Conservation (phyloP, 2,113 vertebrate genomes). For the Gymnocephalus cernua region DNA sequence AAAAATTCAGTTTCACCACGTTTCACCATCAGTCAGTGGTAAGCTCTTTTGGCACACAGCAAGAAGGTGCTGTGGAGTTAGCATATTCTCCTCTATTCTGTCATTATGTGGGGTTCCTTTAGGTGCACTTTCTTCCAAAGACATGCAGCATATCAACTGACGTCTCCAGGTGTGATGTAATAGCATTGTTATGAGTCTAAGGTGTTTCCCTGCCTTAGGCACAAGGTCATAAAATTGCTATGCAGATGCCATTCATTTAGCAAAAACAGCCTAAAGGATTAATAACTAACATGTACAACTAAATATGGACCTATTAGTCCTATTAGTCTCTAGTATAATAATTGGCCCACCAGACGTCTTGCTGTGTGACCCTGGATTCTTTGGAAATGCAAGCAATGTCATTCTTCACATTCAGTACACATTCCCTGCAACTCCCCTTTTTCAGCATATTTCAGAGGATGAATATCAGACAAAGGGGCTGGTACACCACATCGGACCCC, state of each 20-base stretch:
- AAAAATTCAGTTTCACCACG: too few relatives aligned
- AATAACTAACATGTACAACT: neutral
- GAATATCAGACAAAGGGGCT: slow-evolving; percentile 45
- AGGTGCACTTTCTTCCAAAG: neutral
- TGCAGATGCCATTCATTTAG: neutral
- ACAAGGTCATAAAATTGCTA: neutral
- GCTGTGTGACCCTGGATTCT: slow-evolving; percentile 41
- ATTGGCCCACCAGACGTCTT: slow-evolving; percentile 21
- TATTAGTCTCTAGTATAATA: neutral
- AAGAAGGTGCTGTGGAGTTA: neutral
- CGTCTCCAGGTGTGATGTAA: neutral
- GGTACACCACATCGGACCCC: slow-evolving; percentile 59
- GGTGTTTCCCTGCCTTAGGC: neutral
- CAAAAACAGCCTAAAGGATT: neutral
- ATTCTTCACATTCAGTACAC: slow-evolving; percentile 71
- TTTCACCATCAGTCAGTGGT: neutral
- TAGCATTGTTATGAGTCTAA: neutral
- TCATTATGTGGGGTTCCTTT: neutral
- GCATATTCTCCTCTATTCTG: neutral
- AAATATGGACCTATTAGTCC: neutral
- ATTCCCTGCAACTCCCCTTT: slow-evolving; percentile 50
- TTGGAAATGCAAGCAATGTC: slow-evolving; percentile 53
- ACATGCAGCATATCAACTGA: neutral
- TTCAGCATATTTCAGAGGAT: slow-evolving; percentile 40
- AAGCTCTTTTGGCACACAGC: neutral